Evolutionary conservation across 37 sponge, comb jelly and placozoan species (phyloP), one percentile per base, ranked within the genome.

Genomic region (Haliclona indistincta): DNA sequence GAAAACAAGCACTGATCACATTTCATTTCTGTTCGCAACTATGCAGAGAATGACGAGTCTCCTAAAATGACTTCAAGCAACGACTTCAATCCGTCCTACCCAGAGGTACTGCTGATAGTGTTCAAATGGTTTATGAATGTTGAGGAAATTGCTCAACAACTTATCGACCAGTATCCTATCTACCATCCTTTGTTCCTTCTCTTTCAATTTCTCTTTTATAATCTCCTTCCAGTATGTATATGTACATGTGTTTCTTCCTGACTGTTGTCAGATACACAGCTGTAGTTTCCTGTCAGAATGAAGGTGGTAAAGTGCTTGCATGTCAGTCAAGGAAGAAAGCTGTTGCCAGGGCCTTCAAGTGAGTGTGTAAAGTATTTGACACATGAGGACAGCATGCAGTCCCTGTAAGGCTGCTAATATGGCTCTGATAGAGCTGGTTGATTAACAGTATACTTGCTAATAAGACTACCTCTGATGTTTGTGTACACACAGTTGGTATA

Each of bases 11-110:
- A n/a, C n/a, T n/a, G n/a, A n/a, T n/a, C n/a, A n/a, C n/a, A n/a
- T n/a, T n/a, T n/a, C n/a, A n/a, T n/a, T n/a, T n/a, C n/a, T n/a
- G n/a, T n/a, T n/a, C n/a, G n/a, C n/a, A n/a, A n/a, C n/a, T n/a
- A n/a, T n/a, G n/a, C 63, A 64, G 78, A 71, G 72, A 33, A 36
- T 23, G 81, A 61, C 22, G 81, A 61, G 72, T 42, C 49, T 0
- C 71, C 71, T 38, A 13, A 11, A 13, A 2, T 44, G 13, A 55
- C 29, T 23, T 29, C 63, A 17, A 33, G 19, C 38, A n/a, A 44
- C 61, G 83, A 73, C 42, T 72, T 76, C 49, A 77, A 88, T 47
- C 76, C 79, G 19, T 54, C 74, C 56, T 63, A 71, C 35, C 82
- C 83, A 17, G 61, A 61, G 25, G 84, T 78, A 58, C 49, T 71